A percentile compares a stretch with the other conserved stretches of the same genome.
phyloP scores from a whole-genome alignment of 2,797 vertebrate species.

The Muscicapa comitata region DNA sequence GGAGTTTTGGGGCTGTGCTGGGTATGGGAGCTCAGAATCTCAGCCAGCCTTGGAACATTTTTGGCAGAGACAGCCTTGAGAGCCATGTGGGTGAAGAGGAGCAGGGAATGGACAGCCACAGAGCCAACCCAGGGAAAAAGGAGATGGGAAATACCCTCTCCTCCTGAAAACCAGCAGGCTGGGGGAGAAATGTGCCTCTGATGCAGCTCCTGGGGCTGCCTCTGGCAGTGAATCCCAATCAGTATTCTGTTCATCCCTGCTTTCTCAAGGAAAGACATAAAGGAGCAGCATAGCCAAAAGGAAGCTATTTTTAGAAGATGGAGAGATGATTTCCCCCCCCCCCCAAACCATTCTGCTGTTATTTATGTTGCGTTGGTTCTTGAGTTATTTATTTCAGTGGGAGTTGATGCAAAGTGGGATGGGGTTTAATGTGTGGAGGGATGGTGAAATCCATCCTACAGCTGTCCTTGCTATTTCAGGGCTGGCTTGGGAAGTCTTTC shows the following conservation, averaged over 20 bases:
- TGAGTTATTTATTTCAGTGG: constrained; percentile 49
- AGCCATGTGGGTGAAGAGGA: not conserved
- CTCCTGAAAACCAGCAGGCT: not conserved
- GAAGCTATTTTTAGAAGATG: constrained; percentile 44
- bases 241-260: not conserved
- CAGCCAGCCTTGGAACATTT: accelerated
- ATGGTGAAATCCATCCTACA: constrained; percentile 34
- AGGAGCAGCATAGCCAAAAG: constrained; percentile 41
- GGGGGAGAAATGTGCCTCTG: not conserved
- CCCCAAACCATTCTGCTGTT: constrained; percentile 12
- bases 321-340: not conserved
- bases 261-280: constrained; percentile 40
- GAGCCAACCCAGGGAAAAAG: not conserved
- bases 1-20: not conserved
- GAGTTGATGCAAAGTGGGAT: constrained; percentile 20
- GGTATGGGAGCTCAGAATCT: not conserved
- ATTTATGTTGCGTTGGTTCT: constrained; percentile 30
- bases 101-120: not conserved
- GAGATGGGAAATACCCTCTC: not conserved
- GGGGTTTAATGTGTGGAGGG: not conserved
- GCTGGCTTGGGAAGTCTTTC: not conserved
- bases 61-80: not conserved
- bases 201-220: not conserved
- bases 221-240: not conserved
- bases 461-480: constrained; percentile 35